These are phyloP conservation scores for Gephyroberyx darwinii DNA, from an alignment of 2,797 vertebrate species.

Conservation along the genomic window DNA sequence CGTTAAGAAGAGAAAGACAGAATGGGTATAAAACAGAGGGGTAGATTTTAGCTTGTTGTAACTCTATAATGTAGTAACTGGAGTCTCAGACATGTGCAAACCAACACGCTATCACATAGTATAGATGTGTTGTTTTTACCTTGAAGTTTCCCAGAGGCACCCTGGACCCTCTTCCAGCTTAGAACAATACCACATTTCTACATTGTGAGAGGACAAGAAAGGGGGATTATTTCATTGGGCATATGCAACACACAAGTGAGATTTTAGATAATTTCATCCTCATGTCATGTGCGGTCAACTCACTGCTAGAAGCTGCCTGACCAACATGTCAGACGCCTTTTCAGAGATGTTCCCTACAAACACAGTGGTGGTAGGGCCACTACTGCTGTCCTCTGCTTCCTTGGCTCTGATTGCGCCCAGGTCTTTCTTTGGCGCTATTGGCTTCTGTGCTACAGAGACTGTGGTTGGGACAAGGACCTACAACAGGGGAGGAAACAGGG, in stretches of 20 bases:
- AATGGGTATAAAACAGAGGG: neutral
- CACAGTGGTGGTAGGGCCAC: slow-evolving; percentile 95
- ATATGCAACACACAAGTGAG: neutral
- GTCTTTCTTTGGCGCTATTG: slow-evolving; percentile 87
- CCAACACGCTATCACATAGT: neutral
- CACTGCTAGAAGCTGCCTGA: slow-evolving; percentile 95
- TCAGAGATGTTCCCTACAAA: slow-evolving; percentile 99
- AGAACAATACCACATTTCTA: slow-evolving; percentile 98
- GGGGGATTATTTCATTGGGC: neutral
- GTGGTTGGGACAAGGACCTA: slow-evolving; percentile 90
- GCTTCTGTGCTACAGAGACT: slow-evolving; percentile 91
- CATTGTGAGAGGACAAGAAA: neutral
- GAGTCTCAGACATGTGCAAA: neutral
- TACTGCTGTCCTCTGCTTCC: slow-evolving; percentile 85
- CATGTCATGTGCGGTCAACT: slow-evolving; percentile 67
- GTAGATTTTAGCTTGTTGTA: neutral
- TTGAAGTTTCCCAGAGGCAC: slow-evolving; percentile 99
- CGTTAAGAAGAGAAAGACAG: slow-evolving; percentile 2
- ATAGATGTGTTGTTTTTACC: slow-evolving; percentile 78
- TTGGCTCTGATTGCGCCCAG: slow-evolving; percentile 82
- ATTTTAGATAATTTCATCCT: neutral
- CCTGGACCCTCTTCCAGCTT: slow-evolving; percentile 99
- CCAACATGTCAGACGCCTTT: slow-evolving; percentile 98
- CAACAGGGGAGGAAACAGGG: slow-evolving; percentile 10
- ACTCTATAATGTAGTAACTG: neutral